phyloP scores from a whole-genome alignment of 2,797 vertebrate genomes.

The Platyrinchus mystaceus region DNA sequence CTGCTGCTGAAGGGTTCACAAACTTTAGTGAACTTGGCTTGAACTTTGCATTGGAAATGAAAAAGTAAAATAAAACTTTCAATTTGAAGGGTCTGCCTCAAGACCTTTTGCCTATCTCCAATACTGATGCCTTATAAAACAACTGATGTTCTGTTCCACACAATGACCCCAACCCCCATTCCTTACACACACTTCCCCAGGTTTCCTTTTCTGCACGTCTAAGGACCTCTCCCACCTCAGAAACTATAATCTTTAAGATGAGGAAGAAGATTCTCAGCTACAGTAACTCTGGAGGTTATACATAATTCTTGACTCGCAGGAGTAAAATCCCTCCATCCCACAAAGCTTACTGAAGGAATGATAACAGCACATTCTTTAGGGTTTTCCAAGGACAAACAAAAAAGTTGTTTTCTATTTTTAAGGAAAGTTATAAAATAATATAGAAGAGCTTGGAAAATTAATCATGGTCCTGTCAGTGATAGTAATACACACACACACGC shows the following conservation, averaged over 20 bases:
- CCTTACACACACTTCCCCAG: background rate
- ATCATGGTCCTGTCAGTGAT: background rate
- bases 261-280: background rate
- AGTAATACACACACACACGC: background rate
- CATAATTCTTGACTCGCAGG: background rate
- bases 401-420: background rate
- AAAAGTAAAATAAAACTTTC: constrained; percentile 10
- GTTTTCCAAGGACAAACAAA: background rate
- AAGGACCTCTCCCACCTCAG: background rate
- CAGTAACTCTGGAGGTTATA: background rate
- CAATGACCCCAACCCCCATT: background rate
- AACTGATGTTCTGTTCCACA: background rate
- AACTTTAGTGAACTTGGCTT: constrained; percentile 1
- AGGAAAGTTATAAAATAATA: background rate
- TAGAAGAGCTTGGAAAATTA: background rate
- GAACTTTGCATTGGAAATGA: constrained; percentile 37
- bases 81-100: background rate
- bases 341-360: background rate
- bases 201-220: background rate
- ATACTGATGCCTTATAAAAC: background rate
- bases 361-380: background rate
- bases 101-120: background rate
- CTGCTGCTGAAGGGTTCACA: background rate
- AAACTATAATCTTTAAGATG: background rate
- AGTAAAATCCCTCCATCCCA: background rate